Evolutionary conservation across 2,113 vertebrate species (phyloP), one percentile per base, ranked within the genome.

Genomic region (Melanerpes aurifrons): DNA sequence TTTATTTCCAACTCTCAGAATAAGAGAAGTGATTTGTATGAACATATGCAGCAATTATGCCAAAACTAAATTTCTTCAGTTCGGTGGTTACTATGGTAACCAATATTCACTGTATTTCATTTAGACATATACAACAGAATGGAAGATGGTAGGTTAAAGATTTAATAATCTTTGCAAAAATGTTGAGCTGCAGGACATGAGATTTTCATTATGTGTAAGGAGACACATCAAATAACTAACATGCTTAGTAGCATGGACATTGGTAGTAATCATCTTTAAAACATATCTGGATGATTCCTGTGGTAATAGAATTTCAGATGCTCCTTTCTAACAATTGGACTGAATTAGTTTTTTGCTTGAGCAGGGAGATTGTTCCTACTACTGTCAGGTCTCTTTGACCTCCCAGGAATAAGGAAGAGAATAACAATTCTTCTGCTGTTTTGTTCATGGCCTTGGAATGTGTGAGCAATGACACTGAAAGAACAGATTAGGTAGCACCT

Each of bases 1-100:
- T 86, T 85, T 73, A 72, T 94, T 92, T 92, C 74, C 86, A 96
- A 88, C 81, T 67, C 64, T 92, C 70, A 91, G 75, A 92, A 92
- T 89, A 93, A 94, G 54, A 95, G 87, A 96, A 91, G 64, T 92
- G 93, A 96, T 97, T 96, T 97, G 58, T 94, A 87, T 4, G 54
- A 97, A 95, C 93, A 95, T 94, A 95, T 97, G 94, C 89, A 81
- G 94, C 91, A 97, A 96, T 96, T 97, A 96, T 95, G 87, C 85
- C 86, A 90, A 96, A 96, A 94, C 90, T 92, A 96, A 95, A 96
- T 95, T 96, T 97, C 92, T 92, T 92, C 91, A 78, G 73, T 96
- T 95, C 96, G 91, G 45, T 83, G 14, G 93, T 97, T 96, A 78
- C 96, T 91, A 96, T 97, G 92, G 96, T 75, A 96, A 97, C 95